phyloP scores from a whole-genome alignment of 2,113 vertebrate species.

The Poeciliopsis occidentalis region DNA sequence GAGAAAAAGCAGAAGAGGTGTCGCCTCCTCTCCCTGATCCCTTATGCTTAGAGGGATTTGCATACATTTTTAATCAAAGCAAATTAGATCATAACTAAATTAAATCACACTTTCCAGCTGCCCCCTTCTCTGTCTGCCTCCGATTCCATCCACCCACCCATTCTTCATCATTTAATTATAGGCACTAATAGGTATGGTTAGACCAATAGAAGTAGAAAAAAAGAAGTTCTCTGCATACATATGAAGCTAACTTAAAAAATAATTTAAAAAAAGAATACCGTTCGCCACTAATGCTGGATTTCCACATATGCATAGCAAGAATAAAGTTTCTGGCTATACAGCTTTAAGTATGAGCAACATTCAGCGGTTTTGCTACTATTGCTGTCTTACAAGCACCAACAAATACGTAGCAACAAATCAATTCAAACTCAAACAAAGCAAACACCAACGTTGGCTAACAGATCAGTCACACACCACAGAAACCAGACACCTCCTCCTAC shows the following conservation, averaged over 20 bases:
- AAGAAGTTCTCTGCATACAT: slow-evolving; percentile 26
- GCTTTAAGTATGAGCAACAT: slow-evolving; percentile 20
- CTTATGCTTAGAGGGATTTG: slow-evolving; percentile 83
- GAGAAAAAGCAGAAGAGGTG: slow-evolving; percentile 58
- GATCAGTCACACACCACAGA: slow-evolving; percentile 60
- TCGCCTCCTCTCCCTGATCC: slow-evolving; percentile 78
- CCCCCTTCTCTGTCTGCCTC: slow-evolving; percentile 73
- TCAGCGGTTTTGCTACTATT: slow-evolving; percentile 33
- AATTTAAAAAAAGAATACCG: neutral
- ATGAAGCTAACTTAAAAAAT: slow-evolving; percentile 30
- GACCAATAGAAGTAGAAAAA: slow-evolving; percentile 28
- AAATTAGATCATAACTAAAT: slow-evolving; percentile 87
- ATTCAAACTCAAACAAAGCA: slow-evolving; percentile 34
- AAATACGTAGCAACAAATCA: slow-evolving; percentile 59
- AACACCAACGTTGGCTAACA: slow-evolving; percentile 47
- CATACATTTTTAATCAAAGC: slow-evolving; percentile 88
- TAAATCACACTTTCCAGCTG: slow-evolving; percentile 81
- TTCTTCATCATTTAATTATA: slow-evolving; percentile 79
- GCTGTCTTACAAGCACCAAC: slow-evolving; percentile 44
- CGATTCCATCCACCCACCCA: slow-evolving; percentile 76
- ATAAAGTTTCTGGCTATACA: slow-evolving; percentile 26
- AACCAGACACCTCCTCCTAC: slow-evolving; percentile 69
- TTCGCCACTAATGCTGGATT: neutral
- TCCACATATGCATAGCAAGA: slow-evolving; percentile 2
- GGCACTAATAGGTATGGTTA: slow-evolving; percentile 74